Base-by-base conservation (phyloP, 2,888 invertebrate genomes). In the Harpalus rufipes region DNA sequence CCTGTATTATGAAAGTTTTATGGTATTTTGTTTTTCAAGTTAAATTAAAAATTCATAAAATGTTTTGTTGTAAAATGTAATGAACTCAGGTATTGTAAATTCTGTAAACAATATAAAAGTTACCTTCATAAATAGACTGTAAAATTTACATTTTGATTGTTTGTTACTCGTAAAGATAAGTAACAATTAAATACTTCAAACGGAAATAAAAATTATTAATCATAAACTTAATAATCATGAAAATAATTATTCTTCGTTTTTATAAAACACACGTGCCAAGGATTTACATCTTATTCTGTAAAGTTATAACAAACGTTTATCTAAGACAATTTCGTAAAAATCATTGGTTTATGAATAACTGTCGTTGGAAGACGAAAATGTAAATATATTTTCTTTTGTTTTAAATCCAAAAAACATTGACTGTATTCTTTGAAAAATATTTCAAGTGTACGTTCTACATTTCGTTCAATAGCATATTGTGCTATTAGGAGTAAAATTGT, bases 31-130 rank as follows among this genome's bases (percentile, higher is more conserved):
- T 10, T 51, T 51, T 51, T 4, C 7, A 51, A 51, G 44, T 51
- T 51, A 51, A 51, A 51, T 51, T 51, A 51, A 51, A 51, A 51
- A 51, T 7, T 51, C 44, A 51, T 51, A 51, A 51, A 51, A 51
- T 51, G 44, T 51, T 51, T 51, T 51, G 44, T 51, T 51, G 12
- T 51, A 51, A 51, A 51, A 51, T 51, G 44, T 12, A 51, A 12
- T 51, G 12, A 51, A 51, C 44, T 51, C 44, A 51, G 12, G 44
- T 51, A 51, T 51, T 51, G 8, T 51, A 51, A 51, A 51, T 51
- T 51, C 12, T 51, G 44, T 51, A 51, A 51, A 51, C 44, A 51
- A 51, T 51, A 51, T 10, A 51, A 51, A 32, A 51, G 44, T 12
- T 51, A 51, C 44, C 44, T 51, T 51, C 44, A 51, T 51, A 51